Base-by-base conservation (phyloP, 64 coral and sea anemone genomes). In the Stichodactyla mertensii region DNA sequence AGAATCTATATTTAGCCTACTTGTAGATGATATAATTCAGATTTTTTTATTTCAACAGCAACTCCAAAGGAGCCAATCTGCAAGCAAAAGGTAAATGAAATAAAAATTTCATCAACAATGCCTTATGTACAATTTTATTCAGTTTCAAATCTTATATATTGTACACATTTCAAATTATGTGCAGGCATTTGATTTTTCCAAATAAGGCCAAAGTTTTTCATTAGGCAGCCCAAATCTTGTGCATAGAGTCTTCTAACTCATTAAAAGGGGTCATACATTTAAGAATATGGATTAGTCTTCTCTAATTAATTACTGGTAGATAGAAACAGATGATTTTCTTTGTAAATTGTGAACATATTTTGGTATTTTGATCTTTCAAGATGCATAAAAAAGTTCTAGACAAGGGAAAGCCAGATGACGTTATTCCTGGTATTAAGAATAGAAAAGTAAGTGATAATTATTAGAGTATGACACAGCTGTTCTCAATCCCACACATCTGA, bases 301-400 rank as follows among this genome's bases (percentile, higher is more conserved):
- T 45, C 36, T 45, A 45, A 45, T 45, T 45, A 45, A 45, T 45
- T 45, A 31, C 28, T 1, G 28, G 28, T 31, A 45, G 36, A 45
- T 45, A 45, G 36, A 45, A 45, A 45, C 3, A 45, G 1, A 45
- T 45, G 36, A 45, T 45, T 45, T 45, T 45, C 36, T 45, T 45
- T 45, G 36, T 45, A 45, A 45, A 45, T 45, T 4, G 3, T 45
- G 36, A 45, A 45, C 36, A 45, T n/a, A n/a, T n/a, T n/a, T n/a
- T 66, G 9, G 20, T 66, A 13, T 57, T 83, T 78, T 80, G 2
- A n/a, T 52, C 69, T 84, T 87, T 78, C 23, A 26, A 99, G 96
- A 99, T 99, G 96, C 96, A 99, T 70, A 99, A 92, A 88, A 99
- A 99, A 64, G 93, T 99, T 77, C 83, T 99, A 90, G 96, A 99